These are phyloP conservation scores for Harpagoxenus sublaevis DNA, from an alignment of 2,888 invertebrate species.

Conservation along the genomic window DNA sequence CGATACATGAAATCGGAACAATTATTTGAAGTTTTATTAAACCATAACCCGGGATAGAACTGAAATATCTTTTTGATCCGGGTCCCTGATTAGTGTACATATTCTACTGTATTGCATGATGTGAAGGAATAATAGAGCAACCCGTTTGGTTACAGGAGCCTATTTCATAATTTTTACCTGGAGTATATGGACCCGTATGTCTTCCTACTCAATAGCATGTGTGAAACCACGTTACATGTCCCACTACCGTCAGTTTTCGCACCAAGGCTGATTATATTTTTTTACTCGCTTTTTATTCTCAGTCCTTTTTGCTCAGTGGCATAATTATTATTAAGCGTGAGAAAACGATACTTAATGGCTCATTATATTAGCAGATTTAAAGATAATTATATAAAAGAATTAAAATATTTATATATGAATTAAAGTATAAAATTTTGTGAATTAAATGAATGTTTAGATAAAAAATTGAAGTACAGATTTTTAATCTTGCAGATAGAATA, in stretches of 20 bases:
- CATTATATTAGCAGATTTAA: neutral
- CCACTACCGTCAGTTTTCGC: conserved; percentile 86
- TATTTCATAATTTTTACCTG: conserved; percentile 87
- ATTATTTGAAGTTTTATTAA: too few relatives aligned
- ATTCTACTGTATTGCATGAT: conserved; percentile 81
- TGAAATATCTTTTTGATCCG: too few relatives aligned
- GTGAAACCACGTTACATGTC: conserved; percentile 86
- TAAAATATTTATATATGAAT: neutral
- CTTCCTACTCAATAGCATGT: conserved; percentile 86
- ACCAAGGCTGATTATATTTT: conserved; percentile 84
- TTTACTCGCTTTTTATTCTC: conserved; percentile 78
- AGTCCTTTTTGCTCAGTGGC: conserved; percentile 68
- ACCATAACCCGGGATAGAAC: too few relatives aligned
- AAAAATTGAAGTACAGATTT: neutral
- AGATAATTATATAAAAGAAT: conserved; percentile 12
- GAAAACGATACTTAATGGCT: neutral
- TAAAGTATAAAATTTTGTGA: neutral
- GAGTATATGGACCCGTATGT: conserved; percentile 86
- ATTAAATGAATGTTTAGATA: neutral
- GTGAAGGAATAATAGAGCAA: conserved; percentile 84
- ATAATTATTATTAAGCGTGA: conserved; percentile 14
- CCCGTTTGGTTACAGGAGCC: conserved; percentile 86
- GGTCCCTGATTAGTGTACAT: neutral
- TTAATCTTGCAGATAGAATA: neutral
- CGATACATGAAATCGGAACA: too few relatives aligned